Evolutionary conservation across 2,113 vertebrate species (phyloP), one percentile per base, ranked within the genome.

Genomic region (Atrichornis clamosus): DNA sequence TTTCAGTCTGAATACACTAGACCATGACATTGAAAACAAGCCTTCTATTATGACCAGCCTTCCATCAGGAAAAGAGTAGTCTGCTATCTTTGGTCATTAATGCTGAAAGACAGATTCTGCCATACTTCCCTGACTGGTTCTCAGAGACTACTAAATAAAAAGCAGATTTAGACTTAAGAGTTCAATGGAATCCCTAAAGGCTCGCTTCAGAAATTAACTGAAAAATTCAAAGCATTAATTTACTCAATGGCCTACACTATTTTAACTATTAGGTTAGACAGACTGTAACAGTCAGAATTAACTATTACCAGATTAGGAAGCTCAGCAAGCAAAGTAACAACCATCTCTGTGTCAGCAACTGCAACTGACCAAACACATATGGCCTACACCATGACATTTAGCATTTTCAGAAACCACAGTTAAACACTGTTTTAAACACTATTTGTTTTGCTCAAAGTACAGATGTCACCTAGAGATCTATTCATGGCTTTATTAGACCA

Each of bases 361-460:
- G 30, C 55, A 73, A 83, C 63, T 77, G 78, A 83, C 30, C 63
- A 74, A 81, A 92, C 17, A 72, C 35, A 70, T 53, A 37, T 3
- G 7, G 55, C 39, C 67, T 67, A 62, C 15, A 62, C 15, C 53
- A 64, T 0, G 0, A 90, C 33, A 65, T 35, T 52, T 7, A 49
- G 44, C 62, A 62, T 49, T 85, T 96, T 76, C 78, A 80, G 47
- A 93, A 90, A 50, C 35, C n/a, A 63, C 0, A 8, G 28, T 47
- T 84, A 90, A 93, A 52, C 33, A 47, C 19, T 4, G 24, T 58
- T 83, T 89, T 83, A 62, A 90, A 77, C 14, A 85, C 59, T 81
- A 96, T 93, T 93, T 93, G 35, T 74, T 89, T 87, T 78, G 76
- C 60, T 84, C 56, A 47, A 89, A 86, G 89, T 64, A 90, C 68